These are phyloP conservation scores for Potamarius usumacintae DNA, from an alignment of 2,113 vertebrate species.

Conservation along the genomic window DNA sequence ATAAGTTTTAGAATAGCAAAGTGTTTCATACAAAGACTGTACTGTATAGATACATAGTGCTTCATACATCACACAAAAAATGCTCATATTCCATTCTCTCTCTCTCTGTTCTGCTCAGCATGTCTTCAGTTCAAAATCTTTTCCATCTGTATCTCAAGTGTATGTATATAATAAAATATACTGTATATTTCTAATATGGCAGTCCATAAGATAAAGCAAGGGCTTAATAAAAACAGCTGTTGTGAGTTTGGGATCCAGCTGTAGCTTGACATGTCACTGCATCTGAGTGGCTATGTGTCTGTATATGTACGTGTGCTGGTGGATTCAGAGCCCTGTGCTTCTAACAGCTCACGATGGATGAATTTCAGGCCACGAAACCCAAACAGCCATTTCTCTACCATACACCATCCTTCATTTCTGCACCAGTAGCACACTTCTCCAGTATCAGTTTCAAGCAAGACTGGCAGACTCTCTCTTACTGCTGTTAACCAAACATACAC, in stretches of 20 bases:
- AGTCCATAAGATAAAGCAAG: constrained; percentile 38
- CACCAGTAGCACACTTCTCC: constrained; percentile 31
- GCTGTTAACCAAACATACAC: constrained; percentile 5
- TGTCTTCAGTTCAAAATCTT: not conserved
- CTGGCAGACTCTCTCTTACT: not conserved
- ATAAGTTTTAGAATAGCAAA: not conserved
- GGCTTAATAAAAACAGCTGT: constrained; percentile 64
- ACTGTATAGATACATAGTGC: not conserved
- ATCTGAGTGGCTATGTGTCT: constrained; percentile 9
- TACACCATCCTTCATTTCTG: constrained; percentile 3
- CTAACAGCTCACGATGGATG: constrained; percentile 27
- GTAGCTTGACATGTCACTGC: constrained; percentile 56
- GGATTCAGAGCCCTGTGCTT: not conserved
- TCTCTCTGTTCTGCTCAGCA: not conserved
- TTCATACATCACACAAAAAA: not conserved
- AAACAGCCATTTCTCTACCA: constrained; percentile 15
- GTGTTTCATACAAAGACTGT: too few relatives aligned
- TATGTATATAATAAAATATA: constrained; percentile 50
- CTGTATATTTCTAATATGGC: constrained; percentile 58
- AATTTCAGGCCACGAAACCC: constrained; percentile 38
- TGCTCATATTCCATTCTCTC: not conserved
- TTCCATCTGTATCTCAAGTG: constrained; percentile 13
- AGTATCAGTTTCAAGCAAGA: constrained; percentile 25
- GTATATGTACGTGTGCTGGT: constrained; percentile 1
- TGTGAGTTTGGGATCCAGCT: constrained; percentile 67